phyloP scores from a whole-genome alignment of 2,888 invertebrate genomes.

The Hyles lineata region DNA sequence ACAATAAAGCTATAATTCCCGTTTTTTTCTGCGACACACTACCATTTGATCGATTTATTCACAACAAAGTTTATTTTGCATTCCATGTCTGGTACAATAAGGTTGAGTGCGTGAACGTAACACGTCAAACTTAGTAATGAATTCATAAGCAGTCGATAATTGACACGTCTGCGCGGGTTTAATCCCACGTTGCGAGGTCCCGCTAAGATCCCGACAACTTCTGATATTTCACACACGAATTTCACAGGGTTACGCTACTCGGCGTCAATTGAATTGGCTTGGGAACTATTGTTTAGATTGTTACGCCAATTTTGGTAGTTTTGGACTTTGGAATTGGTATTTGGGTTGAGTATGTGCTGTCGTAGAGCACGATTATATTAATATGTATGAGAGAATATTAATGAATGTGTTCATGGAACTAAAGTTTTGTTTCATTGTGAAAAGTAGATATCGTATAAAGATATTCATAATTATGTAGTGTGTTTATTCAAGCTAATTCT shows the following conservation, averaged over 20 bases:
- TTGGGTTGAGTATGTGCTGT: neutral
- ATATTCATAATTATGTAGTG: too few relatives aligned
- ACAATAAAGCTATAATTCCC: too few relatives aligned
- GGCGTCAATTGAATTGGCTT: conserved; percentile 47
- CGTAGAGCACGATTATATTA: too few relatives aligned
- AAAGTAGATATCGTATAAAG: too few relatives aligned
- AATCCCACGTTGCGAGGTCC: conserved; percentile 53
- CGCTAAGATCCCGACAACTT: conserved; percentile 66
- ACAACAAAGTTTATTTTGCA: too few relatives aligned
- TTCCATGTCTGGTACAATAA: too few relatives aligned
- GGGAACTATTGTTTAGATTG: neutral
- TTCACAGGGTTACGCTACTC: conserved; percentile 51
- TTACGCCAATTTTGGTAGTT: neutral
- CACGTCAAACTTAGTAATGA: conserved; percentile 19
- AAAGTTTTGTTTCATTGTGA: too few relatives aligned
- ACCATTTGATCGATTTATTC: too few relatives aligned
- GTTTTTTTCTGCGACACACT: too few relatives aligned
- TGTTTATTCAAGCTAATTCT: too few relatives aligned
- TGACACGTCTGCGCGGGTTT: conserved; percentile 65
- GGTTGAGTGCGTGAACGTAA: neutral
- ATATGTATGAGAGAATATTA: too few relatives aligned
- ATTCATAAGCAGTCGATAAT: conserved; percentile 47
- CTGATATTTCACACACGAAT: conserved; percentile 74
- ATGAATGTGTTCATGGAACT: too few relatives aligned
- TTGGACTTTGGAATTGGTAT: neutral